These are phyloP conservation scores for Paragorgia papillata DNA, from an alignment of 92 coral and sea anemone genomes.

Conservation along the genomic window DNA sequence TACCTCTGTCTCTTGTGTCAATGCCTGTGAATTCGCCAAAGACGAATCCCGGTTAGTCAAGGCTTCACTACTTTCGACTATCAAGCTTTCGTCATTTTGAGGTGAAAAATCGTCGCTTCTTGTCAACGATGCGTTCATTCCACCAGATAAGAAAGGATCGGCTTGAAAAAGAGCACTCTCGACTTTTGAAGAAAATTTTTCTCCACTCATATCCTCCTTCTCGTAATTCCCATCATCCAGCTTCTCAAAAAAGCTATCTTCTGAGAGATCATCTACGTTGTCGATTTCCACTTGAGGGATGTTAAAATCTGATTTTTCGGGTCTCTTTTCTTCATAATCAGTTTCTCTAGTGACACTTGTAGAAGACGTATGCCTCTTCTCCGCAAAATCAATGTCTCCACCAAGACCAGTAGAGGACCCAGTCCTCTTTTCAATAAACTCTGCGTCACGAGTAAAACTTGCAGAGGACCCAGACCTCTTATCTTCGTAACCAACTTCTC, in stretches of 20 bases:
- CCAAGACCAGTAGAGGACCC: no score
- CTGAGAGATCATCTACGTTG: neutral
- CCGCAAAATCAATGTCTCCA: no score
- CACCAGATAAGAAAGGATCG: neutral
- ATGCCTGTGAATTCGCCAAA: neutral
- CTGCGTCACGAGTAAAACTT: neutral
- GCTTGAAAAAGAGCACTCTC: neutral
- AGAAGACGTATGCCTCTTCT: no score
- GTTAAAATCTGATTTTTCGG: neutral
- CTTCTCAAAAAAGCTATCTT: neutral
- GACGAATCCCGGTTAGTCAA: no score
- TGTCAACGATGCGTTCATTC: neutral
- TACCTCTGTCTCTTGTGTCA: neutral
- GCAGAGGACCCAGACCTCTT: neutral
- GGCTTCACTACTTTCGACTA: no score
- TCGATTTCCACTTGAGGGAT: neutral
- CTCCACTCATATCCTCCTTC: no score
- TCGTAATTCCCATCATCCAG: slow-evolving; percentile 8
- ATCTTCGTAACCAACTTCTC: neutral
- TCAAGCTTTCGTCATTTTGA: no score
- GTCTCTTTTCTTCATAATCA: neutral
- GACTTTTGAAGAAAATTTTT: neutral
- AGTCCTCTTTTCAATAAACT: neutral
- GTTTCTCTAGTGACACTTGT: neutral
- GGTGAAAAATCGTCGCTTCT: neutral